These are phyloP conservation scores for Pemphredon lugubris DNA, from an alignment of 2,888 invertebrate species.

Conservation along the genomic window DNA sequence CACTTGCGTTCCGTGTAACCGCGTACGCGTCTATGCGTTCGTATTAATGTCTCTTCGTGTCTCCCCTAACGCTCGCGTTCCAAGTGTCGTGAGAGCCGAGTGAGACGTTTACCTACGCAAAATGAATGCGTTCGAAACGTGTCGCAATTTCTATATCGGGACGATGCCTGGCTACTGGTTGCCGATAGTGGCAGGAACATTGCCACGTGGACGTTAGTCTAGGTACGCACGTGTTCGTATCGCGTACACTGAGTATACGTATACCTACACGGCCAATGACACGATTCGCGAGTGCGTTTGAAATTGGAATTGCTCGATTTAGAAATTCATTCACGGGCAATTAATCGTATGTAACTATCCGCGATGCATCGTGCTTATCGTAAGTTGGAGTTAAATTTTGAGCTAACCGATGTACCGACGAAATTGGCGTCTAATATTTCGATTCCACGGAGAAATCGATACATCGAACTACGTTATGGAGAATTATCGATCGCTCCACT, in stretches of 20 bases:
- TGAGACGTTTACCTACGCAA: conserved; percentile 74
- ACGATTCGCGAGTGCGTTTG: conserved; percentile 1
- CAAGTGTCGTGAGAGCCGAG: conserved; percentile 50
- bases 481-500: no score
- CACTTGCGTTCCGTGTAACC: background rate
- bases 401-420: no score
- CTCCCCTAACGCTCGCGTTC: conserved; percentile 19
- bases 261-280: background rate
- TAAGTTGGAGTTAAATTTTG: no score
- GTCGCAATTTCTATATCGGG: conserved; percentile 62
- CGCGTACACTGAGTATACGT: background rate
- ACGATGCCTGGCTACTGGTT: conserved; percentile 20
- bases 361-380: no score
- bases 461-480: no score
- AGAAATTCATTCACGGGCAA: no score
- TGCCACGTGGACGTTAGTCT: conserved; percentile 46
- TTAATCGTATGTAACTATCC: no score
- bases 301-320: no score
- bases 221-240: conserved; percentile 39
- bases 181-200: background rate
- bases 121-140: conserved; percentile 76
- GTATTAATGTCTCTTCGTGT: background rate
- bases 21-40: background rate
- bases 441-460: no score
- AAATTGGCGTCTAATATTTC: no score